Base-by-base conservation (phyloP, 2,888 invertebrate genomes). In the Ellobium chinense region DNA sequence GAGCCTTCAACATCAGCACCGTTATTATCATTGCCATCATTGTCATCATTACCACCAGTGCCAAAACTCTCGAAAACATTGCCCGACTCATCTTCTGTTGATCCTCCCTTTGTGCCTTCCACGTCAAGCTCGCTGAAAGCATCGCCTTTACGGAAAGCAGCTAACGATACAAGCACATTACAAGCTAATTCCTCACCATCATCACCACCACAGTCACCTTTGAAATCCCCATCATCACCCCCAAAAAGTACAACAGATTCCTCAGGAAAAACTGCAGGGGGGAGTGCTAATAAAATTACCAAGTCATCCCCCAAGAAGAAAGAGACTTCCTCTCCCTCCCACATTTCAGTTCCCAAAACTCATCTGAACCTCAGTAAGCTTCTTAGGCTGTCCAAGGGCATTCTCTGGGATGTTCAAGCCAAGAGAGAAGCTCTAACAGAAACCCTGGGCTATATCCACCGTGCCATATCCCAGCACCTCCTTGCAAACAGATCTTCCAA, bases 331-430 rank as follows among this genome's bases (percentile, higher is more conserved):
- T 27, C 31, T 21, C 12, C 37, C 3, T 24, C 36, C 29, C 29
- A 4, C 5, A 9, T 29, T 24, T 36, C 14, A 24, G 5, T 72
- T 0, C 34, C 21, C 37, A 31, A 27, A 14, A 46, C 68, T 29
- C 37, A 74, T 31, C 31, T 80, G 36, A 74, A 66, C 66, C 27
- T 58, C 37, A 37, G 18, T 14, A 80, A 37, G 31, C 62, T 90
- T 65, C 81, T 84, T 46, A 85, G 87, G 34, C 81, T 90, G 46
- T 87, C 90, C 1, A 87, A 87, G 37, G 89, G 89, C 27, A 80
- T 91, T 27, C 79, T 91, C 12, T 91, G 91, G 91, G 90, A 91
- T 66, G 83, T 89, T 2, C 91, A 91, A 78, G 90, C 89, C 65
- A 90, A 90, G 66, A 80, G 88, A 14, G 88, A 87, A 82, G 88